Conservation (phyloP, 2,797 vertebrate genomes). For the Otus scops region DNA sequence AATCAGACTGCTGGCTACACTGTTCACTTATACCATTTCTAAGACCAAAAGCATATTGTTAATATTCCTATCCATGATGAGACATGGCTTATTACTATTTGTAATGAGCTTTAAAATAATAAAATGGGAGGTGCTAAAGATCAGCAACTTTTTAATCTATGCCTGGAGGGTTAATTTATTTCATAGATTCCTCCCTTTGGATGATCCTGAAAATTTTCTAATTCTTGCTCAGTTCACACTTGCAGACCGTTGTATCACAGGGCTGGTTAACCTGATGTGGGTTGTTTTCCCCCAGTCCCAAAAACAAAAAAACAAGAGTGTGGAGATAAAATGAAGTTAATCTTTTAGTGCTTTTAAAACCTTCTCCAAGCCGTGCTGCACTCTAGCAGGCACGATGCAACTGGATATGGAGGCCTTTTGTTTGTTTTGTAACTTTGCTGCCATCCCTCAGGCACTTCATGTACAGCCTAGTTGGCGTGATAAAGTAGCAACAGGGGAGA, state of each 20-base stretch:
- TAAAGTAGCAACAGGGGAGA: not conserved
- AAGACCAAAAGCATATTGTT: not conserved
- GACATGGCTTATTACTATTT: not conserved
- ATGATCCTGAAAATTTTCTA: not conserved
- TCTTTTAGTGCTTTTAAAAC: not conserved
- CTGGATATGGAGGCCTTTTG: not conserved
- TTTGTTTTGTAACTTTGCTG: not conserved
- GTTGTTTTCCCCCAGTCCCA: not conserved
- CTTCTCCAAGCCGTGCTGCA: not conserved
- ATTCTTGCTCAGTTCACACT: not conserved
- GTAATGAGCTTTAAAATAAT: constrained; percentile 25
- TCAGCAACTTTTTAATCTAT: not conserved
- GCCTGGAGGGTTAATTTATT: not conserved
- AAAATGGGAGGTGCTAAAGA: not conserved
- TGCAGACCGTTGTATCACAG: not conserved
- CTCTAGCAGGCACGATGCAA: not conserved
- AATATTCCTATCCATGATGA: not conserved
- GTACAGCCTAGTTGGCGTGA: not conserved
- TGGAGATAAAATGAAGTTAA: not conserved
- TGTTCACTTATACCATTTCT: not conserved
- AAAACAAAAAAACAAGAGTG: not conserved
- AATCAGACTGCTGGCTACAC: not conserved
- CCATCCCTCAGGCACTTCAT: not conserved
- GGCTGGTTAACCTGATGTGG: not conserved
- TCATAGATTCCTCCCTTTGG: not conserved